A percentile compares a stretch with the other conserved stretches of the same genome.
phyloP scores from a whole-genome alignment of 1,140 invertebrate genomes.

The Sinella curviseta region DNA sequence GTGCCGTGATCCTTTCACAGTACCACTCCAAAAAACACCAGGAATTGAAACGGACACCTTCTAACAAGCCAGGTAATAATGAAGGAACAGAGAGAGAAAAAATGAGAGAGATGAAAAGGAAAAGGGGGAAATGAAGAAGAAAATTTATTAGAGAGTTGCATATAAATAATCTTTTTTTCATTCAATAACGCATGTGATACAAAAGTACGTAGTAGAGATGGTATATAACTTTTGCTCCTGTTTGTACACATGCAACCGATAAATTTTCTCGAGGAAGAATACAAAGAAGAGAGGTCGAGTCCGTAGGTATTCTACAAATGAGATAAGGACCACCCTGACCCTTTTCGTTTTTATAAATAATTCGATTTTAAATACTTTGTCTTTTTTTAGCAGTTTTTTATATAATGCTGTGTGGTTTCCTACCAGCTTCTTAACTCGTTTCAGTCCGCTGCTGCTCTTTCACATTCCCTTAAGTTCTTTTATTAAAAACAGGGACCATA shows the following conservation, averaged over 20 bases:
- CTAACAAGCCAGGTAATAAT: neutral
- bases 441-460: neutral
- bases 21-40: neutral
- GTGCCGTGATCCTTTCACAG: too few species aligned
- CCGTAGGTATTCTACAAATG: constrained; percentile 1
- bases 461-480: neutral
- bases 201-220: neutral
- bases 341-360: constrained; percentile 16
- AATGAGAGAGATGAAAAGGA: neutral
- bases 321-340: constrained; percentile 19
- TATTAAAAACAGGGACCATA: too few species aligned
- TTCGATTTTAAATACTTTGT: constrained; percentile 17
- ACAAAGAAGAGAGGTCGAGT: neutral
- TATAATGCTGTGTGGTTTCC: neutral
- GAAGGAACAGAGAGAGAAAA: neutral
- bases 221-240: too few species aligned
- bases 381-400: neutral
- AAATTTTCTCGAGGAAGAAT: neutral
- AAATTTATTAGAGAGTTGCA: neutral
- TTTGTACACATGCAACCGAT: neutral
- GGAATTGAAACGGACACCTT: neutral
- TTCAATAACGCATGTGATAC: neutral
- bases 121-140: constrained; percentile 1
- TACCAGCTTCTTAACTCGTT: too few species aligned
- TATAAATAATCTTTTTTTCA: neutral